Evolutionary conservation across 2,113 vertebrate genomes (phyloP).

Genomic region (Tychaedon coryphoeus): DNA sequence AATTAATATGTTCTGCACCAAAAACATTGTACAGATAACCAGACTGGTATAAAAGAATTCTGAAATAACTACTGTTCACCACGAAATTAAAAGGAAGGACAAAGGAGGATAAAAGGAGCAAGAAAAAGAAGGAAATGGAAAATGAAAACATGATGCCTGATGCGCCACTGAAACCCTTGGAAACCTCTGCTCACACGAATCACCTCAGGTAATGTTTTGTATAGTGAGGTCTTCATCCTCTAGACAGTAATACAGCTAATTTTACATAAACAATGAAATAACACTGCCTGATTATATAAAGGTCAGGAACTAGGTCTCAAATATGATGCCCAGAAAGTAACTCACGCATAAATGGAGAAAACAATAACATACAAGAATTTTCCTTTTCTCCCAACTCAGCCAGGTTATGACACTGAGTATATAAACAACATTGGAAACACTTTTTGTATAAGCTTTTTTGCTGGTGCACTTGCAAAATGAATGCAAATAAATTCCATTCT

Average conservation of each 20-base stretch:
- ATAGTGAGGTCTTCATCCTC: neutral
- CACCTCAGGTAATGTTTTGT: neutral
- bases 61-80: neutral
- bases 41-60: neutral
- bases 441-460: neutral
- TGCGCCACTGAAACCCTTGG: neutral
- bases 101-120: neutral
- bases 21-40: neutral
- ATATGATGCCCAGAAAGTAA: neutral
- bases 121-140: neutral
- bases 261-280: neutral
- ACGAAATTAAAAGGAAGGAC: neutral
- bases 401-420: neutral
- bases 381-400: neutral
- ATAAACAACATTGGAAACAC: neutral
- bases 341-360: neutral
- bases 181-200: neutral
- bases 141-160: neutral
- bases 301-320: neutral
- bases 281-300: neutral
- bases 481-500: neutral
- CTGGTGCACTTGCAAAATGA: neutral
- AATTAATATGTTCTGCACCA: neutral
- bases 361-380: neutral
- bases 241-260: neutral